Evolutionary conservation across 2,113 vertebrate species (phyloP), one percentile per base, ranked within the genome.

Genomic region (Pangasianodon hypophthalmus): DNA sequence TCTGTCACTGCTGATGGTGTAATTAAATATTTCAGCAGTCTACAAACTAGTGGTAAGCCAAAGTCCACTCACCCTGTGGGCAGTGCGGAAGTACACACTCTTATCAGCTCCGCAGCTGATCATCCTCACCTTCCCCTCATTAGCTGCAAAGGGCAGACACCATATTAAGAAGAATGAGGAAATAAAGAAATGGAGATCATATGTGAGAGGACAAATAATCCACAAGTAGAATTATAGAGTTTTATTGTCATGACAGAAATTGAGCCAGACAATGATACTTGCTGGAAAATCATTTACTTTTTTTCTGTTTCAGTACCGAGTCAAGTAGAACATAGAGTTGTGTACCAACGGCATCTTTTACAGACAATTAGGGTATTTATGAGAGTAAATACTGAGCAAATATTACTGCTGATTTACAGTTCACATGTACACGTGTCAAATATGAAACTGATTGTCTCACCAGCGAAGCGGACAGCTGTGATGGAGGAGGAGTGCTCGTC

Each of bases 401-500:
- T 6, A 37, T 58, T 37, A 58, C 52, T 37, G 52, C 52, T 21
- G 46, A 48, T 50, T 50, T 50, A 14, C 44, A 6, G 9, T 80
- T 46, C 44, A 50, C 46, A 56, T 14, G 29, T 80, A 85, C 26
- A 73, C 2, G n/a, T 37, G 8, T 7, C 29, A 54, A 2, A 32
- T 56, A 86, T 46, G 5, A 73, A 56, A 4, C 18, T 0, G 18
- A 41, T 24, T 19, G 87, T 67, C 92, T 95, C 95, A 99, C 98
- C 98, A 92, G 98, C 97, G 93, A 99, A 99, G 89, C 97, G 98
- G 85, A 99, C 97, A 64, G 98, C 97, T 52, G 98, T 99, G 94
- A 99, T 97, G 89, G 97, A 97, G 81, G 98, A 99, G 5, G 98
- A 99, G 94, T 99, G 98, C 82, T 99, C 97, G 2, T 99, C 98